phyloP scores from a whole-genome alignment of 2,797 vertebrate species.

The Lutjanus campechanus region DNA sequence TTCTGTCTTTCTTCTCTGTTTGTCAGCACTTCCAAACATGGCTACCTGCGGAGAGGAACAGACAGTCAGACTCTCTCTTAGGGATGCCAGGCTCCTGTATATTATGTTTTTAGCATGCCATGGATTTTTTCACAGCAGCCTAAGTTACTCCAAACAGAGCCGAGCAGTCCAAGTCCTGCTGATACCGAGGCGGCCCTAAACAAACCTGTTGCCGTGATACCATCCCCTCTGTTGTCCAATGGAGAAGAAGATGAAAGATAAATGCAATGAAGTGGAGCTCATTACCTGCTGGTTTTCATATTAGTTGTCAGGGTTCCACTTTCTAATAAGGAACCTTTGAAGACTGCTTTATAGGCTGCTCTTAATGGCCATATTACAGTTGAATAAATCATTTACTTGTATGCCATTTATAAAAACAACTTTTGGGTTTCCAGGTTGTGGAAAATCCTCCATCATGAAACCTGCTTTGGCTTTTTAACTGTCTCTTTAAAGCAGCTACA shows the following conservation, averaged over 20 bases:
- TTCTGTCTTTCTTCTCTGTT: conserved; percentile 83
- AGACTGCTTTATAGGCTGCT: background rate
- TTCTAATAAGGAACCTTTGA: background rate
- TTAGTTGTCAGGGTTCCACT: background rate
- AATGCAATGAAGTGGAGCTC: conserved; percentile 18
- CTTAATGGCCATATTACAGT: background rate
- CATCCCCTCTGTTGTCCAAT: conserved; percentile 41
- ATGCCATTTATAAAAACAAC: background rate
- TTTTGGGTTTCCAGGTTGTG: background rate
- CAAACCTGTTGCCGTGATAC: conserved; percentile 80
- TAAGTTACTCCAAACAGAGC: conserved; percentile 86
- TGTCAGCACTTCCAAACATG: conserved; percentile 90
- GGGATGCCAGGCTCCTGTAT: conserved; percentile 85
- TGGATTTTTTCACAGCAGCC: conserved; percentile 85
- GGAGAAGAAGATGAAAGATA: conserved; percentile 51
- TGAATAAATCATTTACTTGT: background rate
- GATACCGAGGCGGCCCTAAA: conserved; percentile 79
- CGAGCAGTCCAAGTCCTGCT: conserved; percentile 71
- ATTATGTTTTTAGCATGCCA: conserved; percentile 87
- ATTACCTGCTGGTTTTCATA: conserved; percentile 24
- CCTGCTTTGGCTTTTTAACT: background rate
- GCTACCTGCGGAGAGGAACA: conserved; percentile 83
- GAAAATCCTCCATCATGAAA: background rate
- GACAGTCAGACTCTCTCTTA: conserved; percentile 80
- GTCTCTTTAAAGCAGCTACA: background rate